Percentiles rank a stretch among this genome's conserved stretches.
These are phyloP conservation scores for Tholera decimalis DNA, from an alignment of 2,888 invertebrate species.

Conservation along the genomic window DNA sequence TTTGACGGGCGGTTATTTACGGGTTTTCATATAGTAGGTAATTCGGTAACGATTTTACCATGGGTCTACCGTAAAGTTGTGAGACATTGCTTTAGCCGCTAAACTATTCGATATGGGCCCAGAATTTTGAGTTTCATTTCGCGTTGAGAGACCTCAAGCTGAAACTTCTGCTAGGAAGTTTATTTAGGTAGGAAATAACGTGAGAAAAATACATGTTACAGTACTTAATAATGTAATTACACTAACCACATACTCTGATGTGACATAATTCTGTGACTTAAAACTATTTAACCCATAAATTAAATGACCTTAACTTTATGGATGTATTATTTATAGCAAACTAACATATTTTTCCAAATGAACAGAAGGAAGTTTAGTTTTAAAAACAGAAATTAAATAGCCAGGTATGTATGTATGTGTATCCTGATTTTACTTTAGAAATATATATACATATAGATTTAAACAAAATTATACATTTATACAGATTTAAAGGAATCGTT, in stretches of 20 bases:
- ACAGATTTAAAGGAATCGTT: neutral
- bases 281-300: slow-evolving; percentile 68
- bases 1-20: too few relatives aligned
- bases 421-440: slow-evolving; percentile 9
- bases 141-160: too few relatives aligned
- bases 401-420: slow-evolving; percentile 18
- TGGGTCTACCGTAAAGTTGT: too few relatives aligned
- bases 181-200: neutral
- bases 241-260: slow-evolving; percentile 75
- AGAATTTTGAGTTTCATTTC: too few relatives aligned
- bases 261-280: slow-evolving; percentile 73
- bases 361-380: slow-evolving; percentile 20
- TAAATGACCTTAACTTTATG: slow-evolving; percentile 55
- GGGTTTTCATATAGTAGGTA: too few relatives aligned
- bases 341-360: slow-evolving; percentile 34
- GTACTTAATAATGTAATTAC: slow-evolving; percentile 68
- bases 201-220: slow-evolving; percentile 51
- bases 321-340: slow-evolving; percentile 34
- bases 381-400: slow-evolving; percentile 24
- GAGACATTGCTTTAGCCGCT: too few relatives aligned
- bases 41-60: too few relatives aligned
- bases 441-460: too few relatives aligned
- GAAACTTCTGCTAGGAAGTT: too few relatives aligned
- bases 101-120: too few relatives aligned
- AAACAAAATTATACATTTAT: slow-evolving; percentile 5